Conservation (phyloP, 2,113 vertebrate species). For the Peucedramus taeniatus region DNA sequence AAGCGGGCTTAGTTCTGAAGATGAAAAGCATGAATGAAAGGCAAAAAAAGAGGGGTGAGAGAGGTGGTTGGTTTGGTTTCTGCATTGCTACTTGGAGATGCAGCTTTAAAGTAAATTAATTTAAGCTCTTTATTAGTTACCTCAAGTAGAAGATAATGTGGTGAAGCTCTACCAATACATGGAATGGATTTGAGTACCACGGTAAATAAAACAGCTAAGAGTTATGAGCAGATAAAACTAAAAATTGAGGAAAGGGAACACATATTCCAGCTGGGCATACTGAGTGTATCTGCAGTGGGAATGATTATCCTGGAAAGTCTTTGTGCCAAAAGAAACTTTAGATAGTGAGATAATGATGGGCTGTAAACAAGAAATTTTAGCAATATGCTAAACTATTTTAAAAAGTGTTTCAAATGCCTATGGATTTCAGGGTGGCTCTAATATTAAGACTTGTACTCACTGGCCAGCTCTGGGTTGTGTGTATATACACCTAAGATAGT, state of each 20-base stretch:
- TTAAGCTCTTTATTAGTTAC: neutral
- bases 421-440: neutral
- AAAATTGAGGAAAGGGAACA: neutral
- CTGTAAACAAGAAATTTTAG: neutral
- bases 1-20: neutral
- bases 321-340: neutral
- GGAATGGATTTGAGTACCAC: neutral
- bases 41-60: neutral
- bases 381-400: neutral
- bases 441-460: neutral
- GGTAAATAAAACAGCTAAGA: neutral
- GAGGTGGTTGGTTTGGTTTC: neutral
- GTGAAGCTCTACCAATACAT: neutral
- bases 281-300: neutral
- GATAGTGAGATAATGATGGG: neutral
- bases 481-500: neutral
- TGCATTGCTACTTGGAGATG: neutral
- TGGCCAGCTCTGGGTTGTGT: neutral
- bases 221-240: neutral
- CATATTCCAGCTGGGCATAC: neutral
- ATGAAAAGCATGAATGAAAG: neutral
- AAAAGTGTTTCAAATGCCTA: neutral
- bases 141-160: neutral
- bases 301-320: neutral
- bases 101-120: neutral